phyloP scores from a whole-genome alignment of 1,140 invertebrate genomes.

The Danaus plexippus region DNA sequence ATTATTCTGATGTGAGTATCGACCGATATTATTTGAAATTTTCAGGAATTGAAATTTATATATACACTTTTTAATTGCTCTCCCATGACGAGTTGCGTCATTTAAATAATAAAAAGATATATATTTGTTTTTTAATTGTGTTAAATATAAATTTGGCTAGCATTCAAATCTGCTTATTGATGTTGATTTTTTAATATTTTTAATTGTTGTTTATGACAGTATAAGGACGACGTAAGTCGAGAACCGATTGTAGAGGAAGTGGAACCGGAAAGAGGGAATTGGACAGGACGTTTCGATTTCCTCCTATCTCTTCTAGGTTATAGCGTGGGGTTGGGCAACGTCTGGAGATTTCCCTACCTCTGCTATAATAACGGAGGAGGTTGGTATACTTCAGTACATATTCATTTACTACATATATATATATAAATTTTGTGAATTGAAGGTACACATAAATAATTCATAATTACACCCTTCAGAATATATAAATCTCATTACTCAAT shows the following conservation, averaged over 20 bases:
- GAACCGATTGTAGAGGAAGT: conserved; percentile 50
- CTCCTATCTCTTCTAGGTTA: conserved; percentile 87
- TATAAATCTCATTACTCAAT: no score
- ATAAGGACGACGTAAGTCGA: conserved; percentile 49
- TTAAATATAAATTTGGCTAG: no score
- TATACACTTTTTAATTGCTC: no score
- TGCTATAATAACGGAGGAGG: conserved; percentile 87
- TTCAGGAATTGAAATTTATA: no score
- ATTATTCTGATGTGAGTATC: conserved; percentile 52
- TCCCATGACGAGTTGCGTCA: no score
- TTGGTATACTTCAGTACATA: conserved; percentile 29
- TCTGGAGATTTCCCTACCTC: conserved; percentile 87
- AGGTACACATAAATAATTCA: no score
- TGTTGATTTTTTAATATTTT: no score
- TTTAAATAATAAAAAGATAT: no score
- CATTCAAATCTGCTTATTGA: no score
- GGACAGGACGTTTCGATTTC: conserved; percentile 87
- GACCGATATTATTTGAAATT: conserved; percentile 1
- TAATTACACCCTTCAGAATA: no score
- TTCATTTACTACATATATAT: neutral
- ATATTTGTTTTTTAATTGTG: neutral
- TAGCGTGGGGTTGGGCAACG: conserved; percentile 88
- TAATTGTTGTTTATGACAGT: conserved; percentile 25
- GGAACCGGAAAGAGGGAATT: conserved; percentile 80
- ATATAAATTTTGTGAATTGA: neutral